Percentiles rank a stretch among this genome's conserved stretches.
These are phyloP conservation scores for Pluvialis apricaria DNA, from an alignment of 2,113 vertebrate genomes.

Conservation along the genomic window DNA sequence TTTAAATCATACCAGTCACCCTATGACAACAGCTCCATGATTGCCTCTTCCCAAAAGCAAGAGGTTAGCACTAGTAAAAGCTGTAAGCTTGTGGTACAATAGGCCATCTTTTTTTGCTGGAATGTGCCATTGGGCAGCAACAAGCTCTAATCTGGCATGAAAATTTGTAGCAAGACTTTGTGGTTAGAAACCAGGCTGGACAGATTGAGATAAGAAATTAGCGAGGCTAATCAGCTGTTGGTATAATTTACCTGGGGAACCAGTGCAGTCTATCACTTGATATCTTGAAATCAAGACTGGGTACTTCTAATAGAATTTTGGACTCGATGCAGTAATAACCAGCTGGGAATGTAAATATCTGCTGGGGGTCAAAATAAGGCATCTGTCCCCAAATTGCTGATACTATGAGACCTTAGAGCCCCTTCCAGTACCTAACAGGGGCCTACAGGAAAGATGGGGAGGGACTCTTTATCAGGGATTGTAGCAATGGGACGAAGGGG, in stretches of 20 bases:
- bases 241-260: conserved; percentile 30
- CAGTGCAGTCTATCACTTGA: not conserved
- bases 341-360: conserved; percentile 2
- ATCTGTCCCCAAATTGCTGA: not conserved
- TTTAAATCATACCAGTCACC: not conserved
- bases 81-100: not conserved
- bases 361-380: not conserved
- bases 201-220: conserved; percentile 24
- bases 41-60: not conserved
- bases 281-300: conserved; percentile 24
- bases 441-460: too few relatives aligned
- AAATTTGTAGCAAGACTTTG: not conserved
- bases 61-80: not conserved
- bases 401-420: too few relatives aligned
- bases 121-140: not conserved
- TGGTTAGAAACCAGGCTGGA: conserved; percentile 12
- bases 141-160: not conserved
- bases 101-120: not conserved
- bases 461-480: too few relatives aligned
- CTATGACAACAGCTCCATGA: not conserved
- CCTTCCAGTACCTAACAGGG: too few relatives aligned
- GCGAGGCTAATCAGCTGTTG: not conserved
- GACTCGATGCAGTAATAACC: not conserved
- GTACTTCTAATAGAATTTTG: not conserved
- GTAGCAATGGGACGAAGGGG: too few relatives aligned